A percentile compares a stretch with the other conserved stretches of the same genome.
phyloP scores from a whole-genome alignment of 2,797 vertebrate genomes.

The Apodemus agrarius region DNA sequence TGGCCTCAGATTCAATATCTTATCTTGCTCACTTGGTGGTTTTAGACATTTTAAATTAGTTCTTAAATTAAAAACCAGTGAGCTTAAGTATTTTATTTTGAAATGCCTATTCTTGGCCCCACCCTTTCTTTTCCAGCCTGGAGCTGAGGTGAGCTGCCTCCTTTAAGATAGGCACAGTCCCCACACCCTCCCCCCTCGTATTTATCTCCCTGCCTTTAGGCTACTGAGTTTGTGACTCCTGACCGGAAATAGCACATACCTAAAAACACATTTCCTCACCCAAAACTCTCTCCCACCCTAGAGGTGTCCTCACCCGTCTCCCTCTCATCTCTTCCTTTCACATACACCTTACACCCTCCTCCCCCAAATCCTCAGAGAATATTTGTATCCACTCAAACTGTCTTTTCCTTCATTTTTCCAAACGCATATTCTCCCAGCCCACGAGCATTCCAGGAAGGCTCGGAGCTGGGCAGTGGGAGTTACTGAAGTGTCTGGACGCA shows the following conservation, averaged over 20 bases:
- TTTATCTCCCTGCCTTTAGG: neutral
- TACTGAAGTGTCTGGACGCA: neutral
- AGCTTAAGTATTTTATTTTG: neutral
- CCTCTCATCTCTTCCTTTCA: neutral
- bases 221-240: slow-evolving; percentile 66
- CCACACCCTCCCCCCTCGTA: neutral
- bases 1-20: neutral
- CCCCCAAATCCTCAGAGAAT: neutral
- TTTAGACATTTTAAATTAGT: slow-evolving; percentile 40
- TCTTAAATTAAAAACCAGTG: slow-evolving; percentile 38
- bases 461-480: slow-evolving; percentile 2
- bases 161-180: neutral
- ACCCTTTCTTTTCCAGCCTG: neutral
- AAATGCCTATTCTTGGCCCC: neutral
- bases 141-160: neutral
- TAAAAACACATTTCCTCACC: slow-evolving; percentile 35
- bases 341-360: slow-evolving; percentile 26
- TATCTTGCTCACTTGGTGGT: neutral
- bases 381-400: neutral
- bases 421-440: neutral
- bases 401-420: slow-evolving; percentile 69
- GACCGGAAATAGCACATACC: slow-evolving; percentile 32
- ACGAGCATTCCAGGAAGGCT: slow-evolving; percentile 35
- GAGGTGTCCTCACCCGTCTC: neutral
- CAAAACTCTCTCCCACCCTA: slow-evolving; percentile 60